Percentiles rank a stretch among this genome's conserved stretches.
These are phyloP conservation scores for Alcis repandata DNA, from an alignment of 2,888 invertebrate species.

Conservation along the genomic window DNA sequence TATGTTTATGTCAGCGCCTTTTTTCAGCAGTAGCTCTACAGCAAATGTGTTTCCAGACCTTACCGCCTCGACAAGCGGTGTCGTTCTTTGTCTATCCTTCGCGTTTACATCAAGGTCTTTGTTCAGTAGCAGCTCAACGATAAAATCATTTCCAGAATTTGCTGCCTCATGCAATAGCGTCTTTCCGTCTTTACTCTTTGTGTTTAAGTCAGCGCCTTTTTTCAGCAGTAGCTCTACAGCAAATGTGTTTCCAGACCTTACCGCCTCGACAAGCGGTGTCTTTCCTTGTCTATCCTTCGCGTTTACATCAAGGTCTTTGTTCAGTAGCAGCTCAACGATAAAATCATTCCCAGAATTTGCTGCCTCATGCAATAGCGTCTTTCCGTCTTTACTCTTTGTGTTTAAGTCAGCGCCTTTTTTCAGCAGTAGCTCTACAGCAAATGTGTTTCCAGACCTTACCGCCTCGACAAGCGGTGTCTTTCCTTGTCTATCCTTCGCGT, in stretches of 20 bases:
- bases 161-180: not conserved
- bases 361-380: not conserved
- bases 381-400: not conserved
- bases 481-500: not conserved
- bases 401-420: not conserved
- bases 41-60: too few relatives aligned
- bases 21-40: not conserved
- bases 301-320: not conserved
- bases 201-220: not conserved
- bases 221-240: not conserved
- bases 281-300: not conserved
- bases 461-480: not conserved
- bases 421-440: not conserved
- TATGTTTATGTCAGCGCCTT: not conserved
- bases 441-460: not conserved
- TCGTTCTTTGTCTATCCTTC: not conserved
- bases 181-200: not conserved
- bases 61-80: not conserved
- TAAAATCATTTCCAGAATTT: constrained; percentile 14
- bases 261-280: not conserved
- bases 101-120: not conserved
- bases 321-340: not conserved
- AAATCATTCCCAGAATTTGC: not conserved
- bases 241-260: not conserved
- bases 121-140: not conserved